Conservation (phyloP, 1,140 invertebrate species). For the Calosoma granatense region DNA sequence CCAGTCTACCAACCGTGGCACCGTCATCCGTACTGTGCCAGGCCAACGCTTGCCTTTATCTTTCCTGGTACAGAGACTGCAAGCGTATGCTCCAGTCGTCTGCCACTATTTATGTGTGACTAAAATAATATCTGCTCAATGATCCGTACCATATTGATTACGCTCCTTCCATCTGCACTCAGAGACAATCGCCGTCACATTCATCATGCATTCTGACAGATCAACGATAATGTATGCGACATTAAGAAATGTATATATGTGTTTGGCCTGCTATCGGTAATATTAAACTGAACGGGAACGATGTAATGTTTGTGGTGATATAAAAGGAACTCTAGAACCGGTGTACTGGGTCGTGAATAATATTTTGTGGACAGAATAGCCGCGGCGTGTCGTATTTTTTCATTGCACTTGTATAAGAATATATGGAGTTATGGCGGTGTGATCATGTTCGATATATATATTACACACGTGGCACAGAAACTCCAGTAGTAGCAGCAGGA, state of each 20-base stretch:
- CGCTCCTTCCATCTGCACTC: neutral
- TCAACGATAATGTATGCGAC: neutral
- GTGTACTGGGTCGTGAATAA: no score
- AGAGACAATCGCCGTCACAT: no score
- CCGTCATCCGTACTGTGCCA: neutral
- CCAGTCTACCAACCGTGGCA: neutral
- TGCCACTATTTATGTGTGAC: conserved; percentile 5
- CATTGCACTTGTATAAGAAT: no score
- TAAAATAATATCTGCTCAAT: conserved; percentile 11
- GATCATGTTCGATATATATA: neutral
- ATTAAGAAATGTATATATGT: no score
- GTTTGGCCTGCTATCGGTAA: no score
- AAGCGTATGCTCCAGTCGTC: neutral
- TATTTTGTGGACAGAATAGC: no score
- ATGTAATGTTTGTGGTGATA: no score
- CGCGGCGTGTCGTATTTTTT: no score
- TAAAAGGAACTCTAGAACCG: no score
- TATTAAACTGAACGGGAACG: no score
- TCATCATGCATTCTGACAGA: no score
- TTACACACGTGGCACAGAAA: neutral
- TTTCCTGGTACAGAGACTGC: neutral
- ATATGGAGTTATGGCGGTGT: no score
- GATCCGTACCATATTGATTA: conserved; percentile 8
- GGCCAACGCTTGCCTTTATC: neutral
- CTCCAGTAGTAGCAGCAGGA: neutral